A percentile compares a stretch with the other conserved stretches of the same genome.
Conservation (phyloP, 2,113 vertebrate genomes). For the Coregonus clupeaformis region DNA sequence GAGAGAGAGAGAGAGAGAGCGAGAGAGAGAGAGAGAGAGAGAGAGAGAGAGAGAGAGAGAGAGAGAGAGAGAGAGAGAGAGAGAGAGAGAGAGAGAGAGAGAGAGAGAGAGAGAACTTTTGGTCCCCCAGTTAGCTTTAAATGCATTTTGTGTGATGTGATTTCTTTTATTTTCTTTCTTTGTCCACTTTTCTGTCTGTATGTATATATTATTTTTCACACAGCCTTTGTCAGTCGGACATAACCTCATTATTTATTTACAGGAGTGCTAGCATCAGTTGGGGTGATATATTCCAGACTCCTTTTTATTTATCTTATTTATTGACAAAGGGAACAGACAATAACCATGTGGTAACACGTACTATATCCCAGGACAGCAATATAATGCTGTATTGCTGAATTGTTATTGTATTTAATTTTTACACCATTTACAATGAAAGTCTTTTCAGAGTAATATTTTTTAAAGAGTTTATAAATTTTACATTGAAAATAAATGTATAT, state of each 20-base stretch:
- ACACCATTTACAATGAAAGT: slow-evolving; percentile 59
- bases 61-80: too few relatives aligned
- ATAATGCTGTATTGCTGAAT: slow-evolving; percentile 41
- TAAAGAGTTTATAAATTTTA: slow-evolving; percentile 58
- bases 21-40: too few relatives aligned
- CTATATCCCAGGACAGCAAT: slow-evolving; percentile 41
- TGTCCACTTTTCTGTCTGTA: too few relatives aligned
- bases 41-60: slow-evolving; percentile 37
- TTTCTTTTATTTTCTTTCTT: too few relatives aligned
- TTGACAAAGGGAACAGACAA: slow-evolving; percentile 48
- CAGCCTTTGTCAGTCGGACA: too few relatives aligned
- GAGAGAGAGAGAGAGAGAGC: too few relatives aligned
- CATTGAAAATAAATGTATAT: slow-evolving; percentile 51
- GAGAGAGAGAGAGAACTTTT: too few relatives aligned
- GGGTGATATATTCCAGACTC: slow-evolving; percentile 45
- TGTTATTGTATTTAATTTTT: slow-evolving; percentile 60
- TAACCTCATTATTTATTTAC: too few relatives aligned
- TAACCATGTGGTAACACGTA: slow-evolving; percentile 46
- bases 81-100: too few relatives aligned
- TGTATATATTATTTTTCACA: too few relatives aligned
- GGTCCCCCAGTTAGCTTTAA: neutral
- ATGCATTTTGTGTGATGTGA: too few relatives aligned
- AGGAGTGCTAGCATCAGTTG: too few relatives aligned
- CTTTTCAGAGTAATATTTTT: slow-evolving; percentile 52
- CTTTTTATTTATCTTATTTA: slow-evolving; percentile 54